A percentile compares a stretch with the other conserved stretches of the same genome.
These are phyloP conservation scores for Anguilla megastoma DNA, from an alignment of 2,797 vertebrate species.

Conservation along the genomic window DNA sequence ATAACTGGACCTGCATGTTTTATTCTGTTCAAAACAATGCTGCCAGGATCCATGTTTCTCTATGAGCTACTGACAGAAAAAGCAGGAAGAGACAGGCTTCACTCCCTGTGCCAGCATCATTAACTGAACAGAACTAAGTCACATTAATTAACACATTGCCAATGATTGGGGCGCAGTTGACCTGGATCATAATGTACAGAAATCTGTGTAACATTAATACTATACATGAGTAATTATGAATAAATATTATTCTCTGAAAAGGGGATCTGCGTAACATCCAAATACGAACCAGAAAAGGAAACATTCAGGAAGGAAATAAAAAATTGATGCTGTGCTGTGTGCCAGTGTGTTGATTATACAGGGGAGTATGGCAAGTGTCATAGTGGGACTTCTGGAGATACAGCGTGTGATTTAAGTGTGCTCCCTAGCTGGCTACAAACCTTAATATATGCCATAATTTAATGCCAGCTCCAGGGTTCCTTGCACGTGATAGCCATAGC, in stretches of 20 bases:
- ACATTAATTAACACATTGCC: neutral
- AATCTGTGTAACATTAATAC: neutral
- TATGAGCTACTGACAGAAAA: neutral
- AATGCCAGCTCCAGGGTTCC: neutral
- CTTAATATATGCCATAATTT: neutral
- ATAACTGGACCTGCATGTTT: neutral
- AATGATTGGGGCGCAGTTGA: neutral
- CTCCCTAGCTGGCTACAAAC: neutral
- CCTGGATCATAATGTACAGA: neutral
- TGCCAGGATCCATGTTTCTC: neutral
- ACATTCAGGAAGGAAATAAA: neutral
- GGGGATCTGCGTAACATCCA: neutral
- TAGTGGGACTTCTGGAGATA: neutral
- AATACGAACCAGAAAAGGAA: neutral
- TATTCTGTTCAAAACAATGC: neutral
- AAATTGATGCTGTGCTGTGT: neutral
- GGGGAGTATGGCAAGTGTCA: neutral
- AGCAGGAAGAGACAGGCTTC: neutral
- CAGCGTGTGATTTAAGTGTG: neutral
- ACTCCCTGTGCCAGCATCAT: neutral
- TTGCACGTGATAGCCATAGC: neutral
- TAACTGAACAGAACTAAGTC: neutral
- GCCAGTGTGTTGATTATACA: constrained; percentile 11
- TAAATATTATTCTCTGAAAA: neutral
- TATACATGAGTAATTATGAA: neutral